Evolutionary conservation across 2,797 vertebrate genomes (phyloP), one percentile per base, ranked within the genome.

Genomic region (Myiotriccus ornatus): DNA sequence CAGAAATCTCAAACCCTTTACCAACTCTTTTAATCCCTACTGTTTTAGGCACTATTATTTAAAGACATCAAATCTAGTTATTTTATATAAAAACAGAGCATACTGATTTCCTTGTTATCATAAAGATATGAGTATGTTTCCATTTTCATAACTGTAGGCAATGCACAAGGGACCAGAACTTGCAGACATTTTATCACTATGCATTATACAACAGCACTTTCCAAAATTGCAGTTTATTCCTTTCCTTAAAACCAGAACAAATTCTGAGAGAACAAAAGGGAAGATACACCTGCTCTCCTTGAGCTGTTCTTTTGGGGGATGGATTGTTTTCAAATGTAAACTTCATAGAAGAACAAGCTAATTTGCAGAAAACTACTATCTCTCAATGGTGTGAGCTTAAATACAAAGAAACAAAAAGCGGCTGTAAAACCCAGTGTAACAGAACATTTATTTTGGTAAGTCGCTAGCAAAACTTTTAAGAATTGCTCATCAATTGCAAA

Each of bases 161-260:
- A 90, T 56, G 24, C 69, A 86, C 46, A 87, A 83, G 68, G 50
- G 84, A 76, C 14, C 25, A 95, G 57, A 89, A 87, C 39, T 30
- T 39, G n/a, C 50, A 95, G 68, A 50, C 22, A 11, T 64, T 89
- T 93, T 71, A 89, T 71, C 47, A 78, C 9, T 11, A 20, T 80
- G 27, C 21, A 62, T 57, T 62, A 52, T 24, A 57, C 21, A 89
- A 70, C 24, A 78, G 35, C 14, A 69, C 28, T 91, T 90, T 15
- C 24, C 3, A 9, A 85, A 91, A 55, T 0, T 69, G 47, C 50
- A n/a, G 55, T 59, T 80, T 52, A 78, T 86, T 78, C 47, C 55
- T 68, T 44, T 10, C 43, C 23, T 94, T 84, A 86, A 89, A 91
- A 86, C 17, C 10, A 73, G 46, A 84, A 52, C 23, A 89, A 94